Conservation (phyloP, 2,888 invertebrate genomes). For the Andrena flavipes region DNA sequence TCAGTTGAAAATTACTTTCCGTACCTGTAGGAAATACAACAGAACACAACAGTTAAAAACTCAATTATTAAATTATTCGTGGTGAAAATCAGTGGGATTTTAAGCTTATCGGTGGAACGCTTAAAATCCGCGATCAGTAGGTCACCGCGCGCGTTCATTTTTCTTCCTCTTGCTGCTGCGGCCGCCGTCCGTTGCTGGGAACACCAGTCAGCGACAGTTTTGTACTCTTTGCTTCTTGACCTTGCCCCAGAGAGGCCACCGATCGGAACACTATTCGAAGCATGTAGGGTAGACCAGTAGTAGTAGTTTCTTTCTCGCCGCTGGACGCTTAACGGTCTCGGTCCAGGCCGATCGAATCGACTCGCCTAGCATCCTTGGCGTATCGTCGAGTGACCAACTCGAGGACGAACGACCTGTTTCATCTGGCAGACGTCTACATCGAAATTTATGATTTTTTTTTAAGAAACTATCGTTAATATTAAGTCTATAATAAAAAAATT, state of each 20-base stretch:
- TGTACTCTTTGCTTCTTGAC: conserved; percentile 74
- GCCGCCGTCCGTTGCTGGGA: conserved; percentile 39
- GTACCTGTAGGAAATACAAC: too few relatives aligned
- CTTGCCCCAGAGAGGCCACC: conserved; percentile 74
- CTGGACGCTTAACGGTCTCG: conserved; percentile 68
- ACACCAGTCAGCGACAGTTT: conserved; percentile 69
- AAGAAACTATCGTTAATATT: too few relatives aligned
- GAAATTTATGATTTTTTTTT: too few relatives aligned
- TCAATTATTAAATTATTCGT: too few relatives aligned
- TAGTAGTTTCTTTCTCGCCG: conserved; percentile 59
- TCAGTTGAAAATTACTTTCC: too few relatives aligned
- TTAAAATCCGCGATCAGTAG: conserved; percentile 66
- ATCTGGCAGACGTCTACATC: not conserved
- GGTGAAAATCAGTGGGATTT: too few relatives aligned
- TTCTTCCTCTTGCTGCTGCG: conserved; percentile 48
- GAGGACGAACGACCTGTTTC: conserved; percentile 37
- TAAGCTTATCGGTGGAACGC: not conserved
- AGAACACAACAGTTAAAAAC: too few relatives aligned
- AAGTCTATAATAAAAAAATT: too few relatives aligned
- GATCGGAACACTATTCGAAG: conserved; percentile 66
- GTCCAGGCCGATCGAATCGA: conserved; percentile 63
- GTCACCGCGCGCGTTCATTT: conserved; percentile 57
- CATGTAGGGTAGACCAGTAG: conserved; percentile 63
- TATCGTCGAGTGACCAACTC: conserved; percentile 50
- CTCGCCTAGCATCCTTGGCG: conserved; percentile 54